Percentiles rank a stretch among this genome's conserved stretches.
phyloP scores from a whole-genome alignment of 2,888 invertebrate genomes.

The Nephrotoma guestfalica region DNA sequence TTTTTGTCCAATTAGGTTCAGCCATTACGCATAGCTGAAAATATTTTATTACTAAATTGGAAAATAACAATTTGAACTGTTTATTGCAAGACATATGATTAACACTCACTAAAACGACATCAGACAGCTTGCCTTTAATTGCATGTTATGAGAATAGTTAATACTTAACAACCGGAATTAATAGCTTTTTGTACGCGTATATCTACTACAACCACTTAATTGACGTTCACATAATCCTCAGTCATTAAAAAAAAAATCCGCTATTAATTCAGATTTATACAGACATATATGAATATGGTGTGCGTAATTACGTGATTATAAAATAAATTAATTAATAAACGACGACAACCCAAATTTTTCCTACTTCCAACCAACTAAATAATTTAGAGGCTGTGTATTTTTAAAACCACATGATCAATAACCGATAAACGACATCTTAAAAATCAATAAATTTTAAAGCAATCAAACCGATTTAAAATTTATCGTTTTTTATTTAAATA shows the following conservation, averaged over 20 bases:
- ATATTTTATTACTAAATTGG: no score
- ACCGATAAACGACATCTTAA: not conserved
- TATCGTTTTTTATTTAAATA: not conserved
- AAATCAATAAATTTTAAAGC: not conserved
- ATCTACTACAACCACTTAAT: not conserved
- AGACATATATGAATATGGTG: not conserved
- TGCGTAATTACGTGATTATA: not conserved
- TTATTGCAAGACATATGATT: not conserved
- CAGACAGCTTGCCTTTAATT: not conserved
- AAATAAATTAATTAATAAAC: not conserved
- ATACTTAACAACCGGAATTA: not conserved
- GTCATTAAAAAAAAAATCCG: not conserved
- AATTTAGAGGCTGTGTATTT: not conserved
- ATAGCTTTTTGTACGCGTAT: not conserved
- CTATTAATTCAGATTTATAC: not conserved
- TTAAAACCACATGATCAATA: not conserved
- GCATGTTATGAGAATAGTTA: not conserved
- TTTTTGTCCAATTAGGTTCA: no score
- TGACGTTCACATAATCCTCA: not conserved
- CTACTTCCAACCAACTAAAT: not conserved
- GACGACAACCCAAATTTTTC: no score
- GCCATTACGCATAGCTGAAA: no score
- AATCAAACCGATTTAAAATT: not conserved
- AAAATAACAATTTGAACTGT: not conserved
- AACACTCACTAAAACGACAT: not conserved